Base-by-base conservation (phyloP, 1,140 invertebrate genomes). In the Leptinotarsa lineolata region DNA sequence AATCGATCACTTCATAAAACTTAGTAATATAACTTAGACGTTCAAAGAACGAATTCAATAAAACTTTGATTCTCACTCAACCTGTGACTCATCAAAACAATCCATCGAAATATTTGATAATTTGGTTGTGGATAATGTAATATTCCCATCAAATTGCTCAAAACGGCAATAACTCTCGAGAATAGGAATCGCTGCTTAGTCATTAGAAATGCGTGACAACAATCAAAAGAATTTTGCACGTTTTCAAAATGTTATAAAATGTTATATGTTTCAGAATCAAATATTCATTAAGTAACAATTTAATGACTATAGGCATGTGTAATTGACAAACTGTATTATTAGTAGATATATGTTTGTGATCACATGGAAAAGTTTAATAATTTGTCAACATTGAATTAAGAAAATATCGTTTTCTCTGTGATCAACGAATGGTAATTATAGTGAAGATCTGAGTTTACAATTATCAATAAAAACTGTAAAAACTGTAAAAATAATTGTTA, bases 181-280 rank as follows among this genome's bases (percentile, higher is more conserved):
- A 54, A 39, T 68, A 46, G 66, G 48, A 60, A 69, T 69, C 70
- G 63, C 75, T 77, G 74, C 72, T 70, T 73, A 77, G 61, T 39
- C 61, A 30, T 72, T 74, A 72, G 73, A 66, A 63, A 74, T 66
- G 76, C 76, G 76, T 75, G 60, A 61, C 75, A 71, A 75, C 76
- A 77, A 77, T 77, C 76, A 77, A 75, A 68, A 70, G 21, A 72
- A 39, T 39, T 74, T 72, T 77, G 76, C 74, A 70, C 73, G 30
- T 67, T 72, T 65, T 65, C 48, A 61, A 70, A 70, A 59, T 16
- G 30, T 39, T 39, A 39, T 30, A 2, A 30, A 21, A 46, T 68
- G 45, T 21, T 39, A 68, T 54, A 15, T 20, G 46, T 54, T 48
- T 22, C 18, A 15, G 21, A 48, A 54, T 68, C 18, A 71, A 63